Evolutionary conservation across 2,888 invertebrate species (phyloP).

Genomic region (Girardia tigrina): DNA sequence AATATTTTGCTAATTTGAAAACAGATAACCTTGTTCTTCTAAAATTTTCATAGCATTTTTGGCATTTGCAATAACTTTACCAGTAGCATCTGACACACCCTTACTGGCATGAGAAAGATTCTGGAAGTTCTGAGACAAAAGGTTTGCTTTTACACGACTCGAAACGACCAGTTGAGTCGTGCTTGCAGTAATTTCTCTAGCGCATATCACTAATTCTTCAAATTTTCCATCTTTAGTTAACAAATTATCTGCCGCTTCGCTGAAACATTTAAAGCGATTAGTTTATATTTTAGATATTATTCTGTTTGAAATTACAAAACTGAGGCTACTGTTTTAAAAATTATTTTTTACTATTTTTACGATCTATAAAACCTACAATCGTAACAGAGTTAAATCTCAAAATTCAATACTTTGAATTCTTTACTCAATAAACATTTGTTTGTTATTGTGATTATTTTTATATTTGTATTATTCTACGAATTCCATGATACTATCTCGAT

Average conservation of each 20-base stretch:
- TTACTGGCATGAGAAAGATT: constrained; percentile 71
- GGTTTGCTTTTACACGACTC: constrained; percentile 77
- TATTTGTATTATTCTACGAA: no score
- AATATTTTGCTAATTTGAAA: neutral
- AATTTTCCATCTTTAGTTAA: constrained; percentile 61
- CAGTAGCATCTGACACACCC: constrained; percentile 75
- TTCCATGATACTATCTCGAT: no score
- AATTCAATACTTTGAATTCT: no score
- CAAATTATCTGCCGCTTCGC: constrained; percentile 78
- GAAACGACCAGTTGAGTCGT: constrained; percentile 94
- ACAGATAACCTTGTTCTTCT: constrained; percentile 23
- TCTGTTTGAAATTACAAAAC: neutral
- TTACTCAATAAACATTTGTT: no score
- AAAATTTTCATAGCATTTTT: constrained; percentile 72
- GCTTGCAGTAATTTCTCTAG: constrained; percentile 84
- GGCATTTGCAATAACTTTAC: constrained; percentile 78
- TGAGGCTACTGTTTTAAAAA: no score
- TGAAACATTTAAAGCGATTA: constrained; percentile 46
- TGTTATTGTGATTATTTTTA: no score
- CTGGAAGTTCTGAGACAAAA: constrained; percentile 64
- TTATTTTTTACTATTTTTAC: no score
- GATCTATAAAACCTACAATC: no score
- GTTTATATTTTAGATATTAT: neutral
- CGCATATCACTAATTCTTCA: constrained; percentile 82
- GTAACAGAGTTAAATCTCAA: no score